Conservation (phyloP, 1,140 invertebrate species). For the Cherax destructor region DNA sequence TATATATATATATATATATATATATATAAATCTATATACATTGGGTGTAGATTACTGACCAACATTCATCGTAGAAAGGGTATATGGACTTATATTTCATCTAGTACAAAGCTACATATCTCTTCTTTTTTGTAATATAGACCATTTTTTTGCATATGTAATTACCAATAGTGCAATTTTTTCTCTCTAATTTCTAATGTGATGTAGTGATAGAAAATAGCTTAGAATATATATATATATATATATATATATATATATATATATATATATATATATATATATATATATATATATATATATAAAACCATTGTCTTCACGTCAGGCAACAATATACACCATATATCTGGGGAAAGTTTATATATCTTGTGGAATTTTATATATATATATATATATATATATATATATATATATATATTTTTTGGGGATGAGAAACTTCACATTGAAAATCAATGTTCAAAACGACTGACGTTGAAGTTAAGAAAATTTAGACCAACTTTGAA, state of each 20-base stretch:
- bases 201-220: slow-evolving; percentile 33
- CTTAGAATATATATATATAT: slow-evolving; percentile 12
- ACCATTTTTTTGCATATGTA: slow-evolving; percentile 36
- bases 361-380: too few species aligned
- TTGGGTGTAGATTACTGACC: slow-evolving; percentile 53
- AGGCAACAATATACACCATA: too few species aligned
- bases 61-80: slow-evolving; percentile 47
- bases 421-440: too few species aligned
- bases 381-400: too few species aligned
- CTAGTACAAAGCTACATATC: slow-evolving; percentile 63
- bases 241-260: too few species aligned
- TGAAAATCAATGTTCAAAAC: neutral
- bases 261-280: too few species aligned
- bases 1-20: slow-evolving; percentile 28
- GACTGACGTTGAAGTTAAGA: neutral
- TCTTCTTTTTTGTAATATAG: slow-evolving; percentile 27
- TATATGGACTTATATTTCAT: slow-evolving; percentile 41
- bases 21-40: slow-evolving; percentile 22
- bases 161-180: slow-evolving; percentile 52
- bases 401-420: too few species aligned
- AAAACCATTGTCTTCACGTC: too few species aligned
- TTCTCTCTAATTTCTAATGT: slow-evolving; percentile 39
- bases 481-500: neutral
- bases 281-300: too few species aligned
- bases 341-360: too few species aligned